Base-by-base conservation (phyloP, 1,140 invertebrate species). In the Aleiodes sp. region DNA sequence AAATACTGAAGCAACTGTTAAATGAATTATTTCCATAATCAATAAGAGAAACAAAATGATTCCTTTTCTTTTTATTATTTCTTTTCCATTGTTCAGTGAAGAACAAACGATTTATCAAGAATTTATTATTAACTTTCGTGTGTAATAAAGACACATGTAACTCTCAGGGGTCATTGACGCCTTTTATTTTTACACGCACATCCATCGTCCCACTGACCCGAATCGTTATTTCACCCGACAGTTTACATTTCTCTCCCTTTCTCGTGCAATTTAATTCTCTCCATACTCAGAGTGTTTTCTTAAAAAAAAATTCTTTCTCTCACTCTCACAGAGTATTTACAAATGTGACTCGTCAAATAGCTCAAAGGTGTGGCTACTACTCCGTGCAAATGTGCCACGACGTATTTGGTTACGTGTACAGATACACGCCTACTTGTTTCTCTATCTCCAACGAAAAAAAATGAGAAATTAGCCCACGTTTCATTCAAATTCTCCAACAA, bases 131-230 rank as follows among this genome's bases (percentile, higher is more conserved):
- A 35, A 10, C 10, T 35, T 35, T 4, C 4, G 10, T 35, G 31
- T 4, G 31, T 10, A 35, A 6, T 35, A 10, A 4, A 6, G 31
- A 35, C 4, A 4, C 31, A 52, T 16, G 46, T 64, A 41, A 24
- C 41, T 14, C 56, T 2, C 10, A 29, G 68, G 72, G 83, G 80
- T 83, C 81, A 76, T 84, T 84, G 84, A 77, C 81, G 63, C 26
- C 1, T 64, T 76, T 77, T 83, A 84, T 85, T 84, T 80, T 82
- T 81, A 73, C 72, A 77, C 74, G 73, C 74, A 75, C 71, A 71
- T 12, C 33, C 72, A 67, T 75, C 77, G 83, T 81, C 65, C 82
- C 75, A 84, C 83, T 85, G 75, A 84, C 84, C 81, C 75, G 77
- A 71, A 81, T 83, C 64, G 71, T 71, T 70, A 75, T 73, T 77